Evolutionary conservation across 2,113 vertebrate genomes (phyloP).

Genomic region (Oophaga pumilio): DNA sequence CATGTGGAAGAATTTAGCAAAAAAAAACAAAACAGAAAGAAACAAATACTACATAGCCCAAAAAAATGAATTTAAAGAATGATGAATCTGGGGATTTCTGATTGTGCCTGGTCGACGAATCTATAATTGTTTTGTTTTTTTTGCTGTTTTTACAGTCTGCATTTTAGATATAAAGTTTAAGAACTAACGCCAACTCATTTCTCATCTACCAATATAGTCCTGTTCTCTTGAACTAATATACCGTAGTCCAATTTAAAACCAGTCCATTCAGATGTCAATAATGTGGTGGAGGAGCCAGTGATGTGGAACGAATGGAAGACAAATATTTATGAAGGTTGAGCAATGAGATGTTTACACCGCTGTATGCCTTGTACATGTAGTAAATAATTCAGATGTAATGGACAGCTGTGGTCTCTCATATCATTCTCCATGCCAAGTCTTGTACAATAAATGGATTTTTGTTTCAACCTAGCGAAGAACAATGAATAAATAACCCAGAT

Average conservation of each 20-base stretch:
- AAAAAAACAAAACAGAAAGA: too few species aligned
- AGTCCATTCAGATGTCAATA: not conserved
- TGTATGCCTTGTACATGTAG: not conserved
- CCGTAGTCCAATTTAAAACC: not conserved
- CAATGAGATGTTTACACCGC: not conserved
- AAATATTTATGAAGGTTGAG: not conserved
- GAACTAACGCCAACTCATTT: not conserved
- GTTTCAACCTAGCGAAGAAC: not conserved
- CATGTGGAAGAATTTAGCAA: too few species aligned
- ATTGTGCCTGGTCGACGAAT: too few species aligned
- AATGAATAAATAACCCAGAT: conserved; percentile 19
- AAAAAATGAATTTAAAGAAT: too few species aligned
- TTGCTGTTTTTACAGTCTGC: not conserved
- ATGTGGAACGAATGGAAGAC: not conserved
- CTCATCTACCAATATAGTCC: not conserved
- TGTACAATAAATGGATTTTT: conserved; percentile 15
- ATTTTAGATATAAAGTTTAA: not conserved
- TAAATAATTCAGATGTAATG: conserved; percentile 33
- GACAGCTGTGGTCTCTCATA: conserved; percentile 12
- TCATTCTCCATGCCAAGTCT: not conserved
- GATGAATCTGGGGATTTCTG: too few species aligned
- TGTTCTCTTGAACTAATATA: not conserved
- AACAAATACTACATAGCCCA: too few species aligned
- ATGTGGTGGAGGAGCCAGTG: not conserved
- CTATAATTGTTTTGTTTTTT: not conserved